phyloP scores from a whole-genome alignment of 2,888 invertebrate species.

The Venusia cambrica region DNA sequence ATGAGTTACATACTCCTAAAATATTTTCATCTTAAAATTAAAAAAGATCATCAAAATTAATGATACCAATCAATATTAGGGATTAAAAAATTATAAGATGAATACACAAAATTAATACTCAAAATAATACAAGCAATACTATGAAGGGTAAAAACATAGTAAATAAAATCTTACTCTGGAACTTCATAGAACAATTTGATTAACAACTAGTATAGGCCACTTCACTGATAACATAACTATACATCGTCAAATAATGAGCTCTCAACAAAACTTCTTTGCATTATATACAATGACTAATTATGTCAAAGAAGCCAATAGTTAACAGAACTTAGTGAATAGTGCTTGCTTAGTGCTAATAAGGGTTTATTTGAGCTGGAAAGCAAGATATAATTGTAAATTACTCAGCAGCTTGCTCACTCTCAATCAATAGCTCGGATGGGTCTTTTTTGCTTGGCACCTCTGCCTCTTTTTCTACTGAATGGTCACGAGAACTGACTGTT shows the following conservation, averaged over 20 bases:
- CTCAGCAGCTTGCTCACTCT: constrained; percentile 66
- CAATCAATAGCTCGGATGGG: constrained; percentile 65
- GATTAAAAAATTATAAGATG: constrained; percentile 46
- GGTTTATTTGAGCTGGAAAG: constrained; percentile 73
- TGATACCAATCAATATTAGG: constrained; percentile 38
- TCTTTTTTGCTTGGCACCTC: constrained; percentile 54
- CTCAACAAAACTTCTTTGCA: constrained; percentile 64
- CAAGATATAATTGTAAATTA: constrained; percentile 53
- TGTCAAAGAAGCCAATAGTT: constrained; percentile 69
- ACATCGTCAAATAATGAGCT: constrained; percentile 59
- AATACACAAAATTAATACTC: constrained; percentile 65
- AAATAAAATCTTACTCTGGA: constrained; percentile 68
- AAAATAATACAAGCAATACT: constrained; percentile 71
- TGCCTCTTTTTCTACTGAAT: constrained; percentile 61
- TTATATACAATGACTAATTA: constrained; percentile 73
- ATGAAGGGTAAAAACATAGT: constrained; percentile 54
- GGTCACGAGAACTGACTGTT: constrained; percentile 64
- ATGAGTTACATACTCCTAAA: constrained; percentile 30
- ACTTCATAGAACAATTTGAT: constrained; percentile 60
- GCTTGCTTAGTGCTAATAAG: constrained; percentile 70
- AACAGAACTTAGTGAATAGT: constrained; percentile 67
- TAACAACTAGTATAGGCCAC: constrained; percentile 69
- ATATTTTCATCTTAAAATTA: constrained; percentile 36
- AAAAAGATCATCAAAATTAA: constrained; percentile 38
- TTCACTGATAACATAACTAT: constrained; percentile 55